These are phyloP conservation scores for Lepus oiostolus DNA, from an alignment of 2,797 vertebrate genomes.

Conservation along the genomic window DNA sequence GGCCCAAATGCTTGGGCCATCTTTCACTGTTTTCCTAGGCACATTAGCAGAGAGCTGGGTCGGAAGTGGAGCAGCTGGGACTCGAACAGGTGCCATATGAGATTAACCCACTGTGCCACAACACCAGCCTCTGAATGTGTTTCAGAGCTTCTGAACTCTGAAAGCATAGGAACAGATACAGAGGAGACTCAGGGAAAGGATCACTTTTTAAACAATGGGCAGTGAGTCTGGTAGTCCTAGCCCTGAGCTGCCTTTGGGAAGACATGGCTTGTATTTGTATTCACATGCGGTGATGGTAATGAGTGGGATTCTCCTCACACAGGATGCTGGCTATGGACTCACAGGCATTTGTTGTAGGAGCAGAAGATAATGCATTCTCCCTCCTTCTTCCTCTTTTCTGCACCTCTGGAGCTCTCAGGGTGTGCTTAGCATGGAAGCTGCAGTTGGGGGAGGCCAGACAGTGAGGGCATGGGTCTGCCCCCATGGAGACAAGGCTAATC, in stretches of 20 bases:
- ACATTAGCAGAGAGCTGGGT: too few species aligned
- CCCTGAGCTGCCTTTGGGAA: not conserved
- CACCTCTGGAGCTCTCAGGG: not conserved
- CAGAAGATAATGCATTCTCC: too few species aligned
- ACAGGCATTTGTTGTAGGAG: not conserved
- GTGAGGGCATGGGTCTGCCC: not conserved
- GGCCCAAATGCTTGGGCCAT: too few species aligned
- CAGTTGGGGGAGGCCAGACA: not conserved
- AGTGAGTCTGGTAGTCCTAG: not conserved
- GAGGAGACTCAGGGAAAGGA: not conserved
- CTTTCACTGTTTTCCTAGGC: not conserved
- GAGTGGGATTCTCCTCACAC: not conserved
- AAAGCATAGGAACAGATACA: not conserved
- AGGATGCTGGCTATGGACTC: not conserved
- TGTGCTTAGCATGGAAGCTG: not conserved
- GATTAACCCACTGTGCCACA: too few species aligned
- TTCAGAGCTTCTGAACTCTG: not conserved
- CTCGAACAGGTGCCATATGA: too few species aligned
- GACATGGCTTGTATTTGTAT: not conserved
- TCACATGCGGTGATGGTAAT: too few species aligned
- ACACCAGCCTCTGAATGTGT: too few species aligned
- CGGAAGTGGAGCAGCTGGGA: too few species aligned
- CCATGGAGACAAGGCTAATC: not conserved
- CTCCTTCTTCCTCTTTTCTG: not conserved
- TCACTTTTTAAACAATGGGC: not conserved